Conservation (phyloP, 2,888 invertebrate genomes). For the Orthosia gracilis region DNA sequence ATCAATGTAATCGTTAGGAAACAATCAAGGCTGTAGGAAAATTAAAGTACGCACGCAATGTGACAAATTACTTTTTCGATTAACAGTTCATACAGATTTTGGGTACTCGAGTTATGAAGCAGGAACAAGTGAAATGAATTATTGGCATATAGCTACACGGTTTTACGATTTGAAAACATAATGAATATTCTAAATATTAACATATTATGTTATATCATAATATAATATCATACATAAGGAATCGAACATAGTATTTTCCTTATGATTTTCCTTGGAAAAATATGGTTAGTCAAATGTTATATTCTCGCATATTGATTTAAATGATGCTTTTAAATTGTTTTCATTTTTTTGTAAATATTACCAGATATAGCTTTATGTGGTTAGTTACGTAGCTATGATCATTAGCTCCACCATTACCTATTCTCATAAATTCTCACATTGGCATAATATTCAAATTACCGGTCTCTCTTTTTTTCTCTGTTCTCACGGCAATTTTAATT, state of each 20-base stretch:
- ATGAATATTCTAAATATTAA: too few species aligned
- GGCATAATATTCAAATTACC: slow-evolving; percentile 34
- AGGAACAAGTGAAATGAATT: not conserved
- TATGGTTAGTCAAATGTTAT: not conserved
- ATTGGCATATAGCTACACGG: not conserved
- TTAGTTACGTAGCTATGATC: not conserved
- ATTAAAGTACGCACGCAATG: slow-evolving; percentile 49
- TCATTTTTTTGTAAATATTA: not conserved
- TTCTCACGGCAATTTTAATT: slow-evolving; percentile 57
- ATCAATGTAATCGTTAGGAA: slow-evolving; percentile 58
- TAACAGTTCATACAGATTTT: slow-evolving; percentile 20
- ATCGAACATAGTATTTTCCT: too few species aligned
- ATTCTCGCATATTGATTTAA: not conserved
- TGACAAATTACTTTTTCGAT: slow-evolving; percentile 60
- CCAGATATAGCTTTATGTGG: not conserved
- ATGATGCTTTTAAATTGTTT: not conserved
- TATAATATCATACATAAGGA: too few species aligned
- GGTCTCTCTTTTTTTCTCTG: slow-evolving; percentile 32
- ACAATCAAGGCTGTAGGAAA: slow-evolving; percentile 50
- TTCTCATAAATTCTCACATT: slow-evolving; percentile 6
- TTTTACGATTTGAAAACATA: not conserved
- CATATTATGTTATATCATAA: too few species aligned
- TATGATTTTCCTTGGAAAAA: not conserved
- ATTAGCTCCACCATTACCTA: slow-evolving; percentile 17
- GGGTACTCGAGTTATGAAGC: not conserved